Conservation (phyloP, 53 echinoderm and acorn worm genomes). For the Zoroaster sp. region DNA sequence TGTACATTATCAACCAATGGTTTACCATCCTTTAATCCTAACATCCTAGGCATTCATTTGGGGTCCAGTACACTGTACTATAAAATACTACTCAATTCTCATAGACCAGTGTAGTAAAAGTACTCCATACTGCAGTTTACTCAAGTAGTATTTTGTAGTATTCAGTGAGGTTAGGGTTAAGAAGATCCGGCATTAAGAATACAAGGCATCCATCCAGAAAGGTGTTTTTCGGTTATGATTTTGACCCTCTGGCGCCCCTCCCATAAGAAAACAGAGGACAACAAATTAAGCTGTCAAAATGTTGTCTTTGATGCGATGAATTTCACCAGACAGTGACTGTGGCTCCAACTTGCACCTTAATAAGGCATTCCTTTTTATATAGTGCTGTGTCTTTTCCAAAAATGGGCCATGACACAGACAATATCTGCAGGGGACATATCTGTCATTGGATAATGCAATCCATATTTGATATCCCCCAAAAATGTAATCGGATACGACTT, state of each 20-base stretch:
- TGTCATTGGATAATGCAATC: conserved; percentile 18
- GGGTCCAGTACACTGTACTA: no score
- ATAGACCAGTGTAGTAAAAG: no score
- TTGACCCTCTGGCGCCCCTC: not conserved
- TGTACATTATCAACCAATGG: no score
- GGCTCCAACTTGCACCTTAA: not conserved
- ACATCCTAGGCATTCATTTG: no score
- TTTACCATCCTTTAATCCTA: no score
- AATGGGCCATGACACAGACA: conserved; percentile 17
- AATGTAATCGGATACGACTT: conserved; percentile 3
- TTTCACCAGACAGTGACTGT: not conserved
- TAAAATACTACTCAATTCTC: no score
- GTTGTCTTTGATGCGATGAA: not conserved
- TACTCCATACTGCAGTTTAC: no score
- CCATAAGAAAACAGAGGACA: not conserved
- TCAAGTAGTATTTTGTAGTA: no score
- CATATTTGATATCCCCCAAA: conserved; percentile 8
- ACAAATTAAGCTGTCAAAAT: not conserved
- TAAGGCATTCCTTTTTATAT: not conserved
- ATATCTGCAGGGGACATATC: conserved; percentile 32
- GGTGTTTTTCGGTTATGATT: not conserved
- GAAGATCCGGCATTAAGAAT: no score
- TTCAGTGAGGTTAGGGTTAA: no score
- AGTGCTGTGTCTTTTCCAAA: not conserved
- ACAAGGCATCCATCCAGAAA: no score